Evolutionary conservation across 64 coral and sea anemone genomes (phyloP).

Genomic region (Pocillopora verrucosa): DNA sequence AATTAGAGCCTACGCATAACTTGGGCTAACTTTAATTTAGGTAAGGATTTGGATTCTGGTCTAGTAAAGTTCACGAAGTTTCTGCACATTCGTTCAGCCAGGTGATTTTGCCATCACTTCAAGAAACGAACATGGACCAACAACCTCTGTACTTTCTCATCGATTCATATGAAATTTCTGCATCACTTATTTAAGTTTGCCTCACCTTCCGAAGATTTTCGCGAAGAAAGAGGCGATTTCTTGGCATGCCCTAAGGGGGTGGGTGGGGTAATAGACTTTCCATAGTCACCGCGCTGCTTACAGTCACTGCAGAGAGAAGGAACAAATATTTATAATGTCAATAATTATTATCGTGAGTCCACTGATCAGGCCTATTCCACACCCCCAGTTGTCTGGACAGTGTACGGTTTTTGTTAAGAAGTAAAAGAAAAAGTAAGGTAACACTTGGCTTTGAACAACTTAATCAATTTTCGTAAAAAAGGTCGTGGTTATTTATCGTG

Average conservation of each 20-base stretch:
- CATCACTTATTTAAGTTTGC: neutral
- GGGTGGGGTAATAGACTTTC: slow-evolving; percentile 65
- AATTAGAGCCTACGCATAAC: no score
- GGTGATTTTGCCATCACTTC: neutral
- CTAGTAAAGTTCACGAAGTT: neutral
- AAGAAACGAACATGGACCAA: neutral
- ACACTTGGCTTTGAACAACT: no score
- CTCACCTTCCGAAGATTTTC: slow-evolving; percentile 64
- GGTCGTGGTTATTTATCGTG: no score
- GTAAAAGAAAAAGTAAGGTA: no score
- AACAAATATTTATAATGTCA: neutral
- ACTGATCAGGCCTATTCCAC: no score
- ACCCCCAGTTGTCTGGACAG: neutral
- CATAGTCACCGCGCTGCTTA: slow-evolving; percentile 55
- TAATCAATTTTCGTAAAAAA: no score
- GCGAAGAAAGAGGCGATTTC: slow-evolving; percentile 29
- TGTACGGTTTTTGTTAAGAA: neutral
- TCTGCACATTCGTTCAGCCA: neutral
- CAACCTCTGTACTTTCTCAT: neutral
- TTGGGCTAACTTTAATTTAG: no score
- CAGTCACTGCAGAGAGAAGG: slow-evolving; percentile 24
- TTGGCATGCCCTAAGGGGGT: neutral
- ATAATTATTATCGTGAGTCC: neutral
- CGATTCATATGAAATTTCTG: neutral
- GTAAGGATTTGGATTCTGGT: no score